Conservation (phyloP, 2,888 invertebrate species). For the Ennomos erosarius region DNA sequence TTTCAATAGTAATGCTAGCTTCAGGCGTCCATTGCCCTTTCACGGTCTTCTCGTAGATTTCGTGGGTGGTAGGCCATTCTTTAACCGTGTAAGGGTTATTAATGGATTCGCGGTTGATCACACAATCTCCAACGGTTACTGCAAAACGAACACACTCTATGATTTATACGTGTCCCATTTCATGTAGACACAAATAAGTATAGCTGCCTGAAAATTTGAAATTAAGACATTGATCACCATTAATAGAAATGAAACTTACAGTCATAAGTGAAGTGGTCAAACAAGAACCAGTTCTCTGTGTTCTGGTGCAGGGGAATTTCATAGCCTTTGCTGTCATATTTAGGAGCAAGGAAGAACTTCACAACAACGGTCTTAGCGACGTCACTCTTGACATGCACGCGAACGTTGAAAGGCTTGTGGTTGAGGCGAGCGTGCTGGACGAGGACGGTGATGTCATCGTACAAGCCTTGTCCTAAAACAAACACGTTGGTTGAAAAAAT, state of each 20-base stretch:
- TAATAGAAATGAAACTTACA: conserved; percentile 64
- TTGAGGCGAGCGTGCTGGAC: conserved; percentile 88
- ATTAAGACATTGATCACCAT: no score
- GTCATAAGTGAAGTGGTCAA: conserved; percentile 48
- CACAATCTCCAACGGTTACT: conserved; percentile 76
- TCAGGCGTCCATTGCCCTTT: conserved; percentile 77
- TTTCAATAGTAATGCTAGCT: conserved; percentile 78
- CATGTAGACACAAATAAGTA: no score
- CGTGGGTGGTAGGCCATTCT: conserved; percentile 77
- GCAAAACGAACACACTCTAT: conserved; percentile 26
- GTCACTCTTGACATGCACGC: conserved; percentile 85
- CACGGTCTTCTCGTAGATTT: conserved; percentile 75
- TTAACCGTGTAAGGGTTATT: conserved; percentile 84
- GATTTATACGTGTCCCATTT: no score
- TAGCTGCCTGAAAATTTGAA: no score
- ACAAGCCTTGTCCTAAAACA: conserved; percentile 54
- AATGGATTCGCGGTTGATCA: conserved; percentile 83
- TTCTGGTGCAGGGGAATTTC: conserved; percentile 81
- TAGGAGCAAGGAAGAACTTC: conserved; percentile 89
- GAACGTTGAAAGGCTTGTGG: conserved; percentile 88
- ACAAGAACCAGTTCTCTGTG: conserved; percentile 83
- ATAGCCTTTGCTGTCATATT: conserved; percentile 85
- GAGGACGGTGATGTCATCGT: conserved; percentile 77
- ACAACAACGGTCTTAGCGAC: conserved; percentile 81
- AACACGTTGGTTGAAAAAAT: not conserved